These are phyloP conservation scores for Zaprionus ghesquierei DNA, from an alignment of 1,140 invertebrate species.

Conservation along the genomic window DNA sequence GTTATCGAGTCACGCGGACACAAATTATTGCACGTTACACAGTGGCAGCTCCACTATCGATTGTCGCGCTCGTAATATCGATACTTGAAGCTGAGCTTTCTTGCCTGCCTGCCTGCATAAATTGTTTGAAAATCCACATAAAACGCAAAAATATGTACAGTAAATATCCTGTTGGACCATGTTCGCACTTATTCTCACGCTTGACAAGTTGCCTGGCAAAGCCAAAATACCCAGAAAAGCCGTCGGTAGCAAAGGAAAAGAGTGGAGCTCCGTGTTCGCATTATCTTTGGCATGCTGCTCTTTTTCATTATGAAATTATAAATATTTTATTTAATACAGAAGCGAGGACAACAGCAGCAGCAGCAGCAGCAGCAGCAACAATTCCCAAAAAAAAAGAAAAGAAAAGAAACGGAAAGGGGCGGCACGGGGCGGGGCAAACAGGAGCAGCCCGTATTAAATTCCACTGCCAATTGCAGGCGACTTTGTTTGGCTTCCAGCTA, in stretches of 20 bases:
- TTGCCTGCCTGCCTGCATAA: too few relatives aligned
- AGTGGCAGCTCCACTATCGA: not conserved
- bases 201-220: not conserved
- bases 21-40: too few relatives aligned
- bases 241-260: not conserved
- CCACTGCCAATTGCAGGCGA: constrained; percentile 56
- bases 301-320: constrained; percentile 60
- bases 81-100: not conserved
- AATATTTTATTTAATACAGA: constrained; percentile 54
- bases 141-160: not conserved
- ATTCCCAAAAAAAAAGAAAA: not conserved
- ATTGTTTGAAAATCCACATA: not conserved
- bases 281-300: constrained; percentile 41
- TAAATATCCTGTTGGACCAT: not conserved
- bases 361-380: not conserved
- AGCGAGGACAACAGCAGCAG: constrained; percentile 25
- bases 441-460: constrained; percentile 42
- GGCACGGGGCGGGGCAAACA: not conserved
- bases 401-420: not conserved
- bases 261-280: constrained; percentile 16
- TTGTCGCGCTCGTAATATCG: not conserved
- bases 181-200: not conserved
- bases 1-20: too few relatives aligned
- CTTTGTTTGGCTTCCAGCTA: constrained; percentile 53
- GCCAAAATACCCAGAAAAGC: not conserved